Evolutionary conservation across 2,888 invertebrate genomes (phyloP).

Genomic region (Thelaira solivaga): DNA sequence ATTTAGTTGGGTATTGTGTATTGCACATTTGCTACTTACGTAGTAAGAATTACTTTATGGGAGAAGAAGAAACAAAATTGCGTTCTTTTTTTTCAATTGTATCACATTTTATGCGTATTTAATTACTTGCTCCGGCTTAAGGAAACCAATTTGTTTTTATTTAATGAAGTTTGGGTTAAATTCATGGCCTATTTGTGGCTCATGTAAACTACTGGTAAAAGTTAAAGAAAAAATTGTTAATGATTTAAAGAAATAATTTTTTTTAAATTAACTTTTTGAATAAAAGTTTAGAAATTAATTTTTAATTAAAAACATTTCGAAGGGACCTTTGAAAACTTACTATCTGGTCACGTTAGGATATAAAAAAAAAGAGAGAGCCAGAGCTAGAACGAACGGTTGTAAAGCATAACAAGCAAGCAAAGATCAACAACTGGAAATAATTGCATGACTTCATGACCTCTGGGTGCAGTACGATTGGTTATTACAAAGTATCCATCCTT

Average conservation of each 20-base stretch:
- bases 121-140: neutral
- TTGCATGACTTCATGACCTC: slow-evolving; percentile 47
- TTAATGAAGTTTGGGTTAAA: too few relatives aligned
- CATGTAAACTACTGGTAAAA: too few relatives aligned
- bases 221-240: too few relatives aligned
- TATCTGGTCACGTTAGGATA: neutral
- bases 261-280: too few relatives aligned
- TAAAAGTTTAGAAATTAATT: too few relatives aligned
- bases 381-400: neutral
- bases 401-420: neutral
- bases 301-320: too few relatives aligned
- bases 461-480: slow-evolving; percentile 28
- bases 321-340: too few relatives aligned
- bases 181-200: too few relatives aligned
- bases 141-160: too few relatives aligned
- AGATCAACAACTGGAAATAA: slow-evolving; percentile 52
- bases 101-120: neutral
- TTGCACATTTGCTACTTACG: neutral
- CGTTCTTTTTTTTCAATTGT: neutral
- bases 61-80: too few relatives aligned
- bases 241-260: too few relatives aligned
- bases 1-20: neutral
- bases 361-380: neutral
- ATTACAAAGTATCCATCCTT: slow-evolving; percentile 13
- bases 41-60: too few relatives aligned